Evolutionary conservation across 2,113 vertebrate species (phyloP).

Genomic region (Anarhynchus alexandrinus): DNA sequence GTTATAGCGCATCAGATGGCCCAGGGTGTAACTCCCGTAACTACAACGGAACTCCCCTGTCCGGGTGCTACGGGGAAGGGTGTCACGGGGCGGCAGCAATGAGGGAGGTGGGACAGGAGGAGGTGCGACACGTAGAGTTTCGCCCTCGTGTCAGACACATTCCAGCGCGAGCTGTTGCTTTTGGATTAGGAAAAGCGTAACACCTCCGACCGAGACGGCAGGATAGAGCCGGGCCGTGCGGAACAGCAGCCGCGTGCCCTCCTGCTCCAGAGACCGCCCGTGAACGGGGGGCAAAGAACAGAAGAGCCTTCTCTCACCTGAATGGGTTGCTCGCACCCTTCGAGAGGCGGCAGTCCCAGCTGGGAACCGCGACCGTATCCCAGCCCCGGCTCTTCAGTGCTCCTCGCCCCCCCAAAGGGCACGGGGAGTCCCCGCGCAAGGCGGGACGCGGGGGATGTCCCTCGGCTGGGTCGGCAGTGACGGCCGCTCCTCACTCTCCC

Average conservation of each 20-base stretch:
- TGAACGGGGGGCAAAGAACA: background rate
- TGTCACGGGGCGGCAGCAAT: accelerated
- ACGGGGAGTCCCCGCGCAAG: accelerated
- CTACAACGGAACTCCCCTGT: background rate
- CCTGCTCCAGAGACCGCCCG: background rate
- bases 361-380: accelerated
- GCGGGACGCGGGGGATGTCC: background rate
- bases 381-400: background rate
- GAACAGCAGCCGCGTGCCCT: accelerated
- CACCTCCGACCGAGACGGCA: accelerated
- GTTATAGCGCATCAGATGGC: accelerated
- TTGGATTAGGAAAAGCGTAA: background rate
- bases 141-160: background rate
- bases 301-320: background rate
- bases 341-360: background rate
- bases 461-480: background rate
- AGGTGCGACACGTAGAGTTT: background rate
- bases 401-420: background rate
- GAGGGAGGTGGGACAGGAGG: background rate
- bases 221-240: background rate
- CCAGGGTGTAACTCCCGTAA: background rate
- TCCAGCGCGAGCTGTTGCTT: background rate
- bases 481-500: background rate
- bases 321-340: background rate
- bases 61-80: accelerated